Evolutionary conservation across 1,140 invertebrate species (phyloP), one percentile per base, ranked within the genome.

Genomic region (Brachionus sp.): DNA sequence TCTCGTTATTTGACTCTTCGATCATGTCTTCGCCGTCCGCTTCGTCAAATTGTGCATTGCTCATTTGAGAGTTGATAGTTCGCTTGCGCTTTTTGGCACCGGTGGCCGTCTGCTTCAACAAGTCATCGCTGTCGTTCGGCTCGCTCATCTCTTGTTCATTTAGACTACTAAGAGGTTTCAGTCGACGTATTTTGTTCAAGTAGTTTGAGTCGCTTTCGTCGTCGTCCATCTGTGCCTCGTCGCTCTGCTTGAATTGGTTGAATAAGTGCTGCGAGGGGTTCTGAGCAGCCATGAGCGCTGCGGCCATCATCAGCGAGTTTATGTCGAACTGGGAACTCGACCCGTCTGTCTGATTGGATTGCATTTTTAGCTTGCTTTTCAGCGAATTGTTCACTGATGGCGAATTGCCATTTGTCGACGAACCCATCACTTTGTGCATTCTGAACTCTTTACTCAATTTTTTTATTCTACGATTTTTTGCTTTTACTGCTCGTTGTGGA

Each of bases 221-320:
- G 10, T 75, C 70, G 46, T 80, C 77, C 77, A 66, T 57, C 6
- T 46, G 39, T 1, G 7, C 10, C 7, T 50, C 44, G 1, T 80
- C 50, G 35, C 1, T 16, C 16, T 57, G 33, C n/a, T 62, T 66
- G 13, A 62, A 1, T 7, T 75, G 70, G 29, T 25, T 42, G 39
- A 44, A 75, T 10, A 29, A 23, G 44, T 75, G 9, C 10, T 75
- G 70, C 19, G 39, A 25, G 1, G 42, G 70, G 3, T 70, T 16
- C 23, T 75, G 37, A 2, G 70, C 70, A 0, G 70, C 70, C 70
- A 75, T 75, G 2, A 75, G 23, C 23, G 77, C 77, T 2, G 77
- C 77, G 19, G 77, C 77, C 77, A 80, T 80, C 77, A 80, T 80
- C 5, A 80, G 50, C n/a, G 77, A 80, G 57, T 80, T 80, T n/a